Percentiles rank a stretch among this genome's conserved stretches.
These are phyloP conservation scores for Ailuropoda melanoleuca DNA, from an alignment of 2,113 vertebrate genomes.

Conservation along the genomic window DNA sequence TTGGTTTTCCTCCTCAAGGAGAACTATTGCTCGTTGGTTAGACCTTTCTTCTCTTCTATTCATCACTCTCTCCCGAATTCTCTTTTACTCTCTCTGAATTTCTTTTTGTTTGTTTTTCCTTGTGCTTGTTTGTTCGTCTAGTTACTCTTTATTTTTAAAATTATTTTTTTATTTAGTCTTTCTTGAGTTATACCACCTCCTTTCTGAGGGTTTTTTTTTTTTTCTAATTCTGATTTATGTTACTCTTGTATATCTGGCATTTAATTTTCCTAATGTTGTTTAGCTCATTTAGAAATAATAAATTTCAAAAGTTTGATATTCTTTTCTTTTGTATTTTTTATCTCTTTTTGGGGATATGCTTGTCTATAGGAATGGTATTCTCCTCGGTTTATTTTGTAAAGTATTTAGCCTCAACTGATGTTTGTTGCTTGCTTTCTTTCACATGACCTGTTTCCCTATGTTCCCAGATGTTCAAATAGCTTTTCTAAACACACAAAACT, in stretches of 20 bases:
- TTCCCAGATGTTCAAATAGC: not conserved
- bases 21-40: not conserved
- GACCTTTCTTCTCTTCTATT: not conserved
- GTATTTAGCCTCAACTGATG: not conserved
- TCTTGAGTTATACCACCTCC: not conserved
- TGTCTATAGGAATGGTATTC: not conserved
- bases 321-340: not conserved
- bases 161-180: not conserved
- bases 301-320: not conserved
- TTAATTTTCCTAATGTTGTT: not conserved
- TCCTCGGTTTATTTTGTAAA: not conserved
- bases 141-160: not conserved
- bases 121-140: not conserved
- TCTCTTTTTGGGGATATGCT: not conserved
- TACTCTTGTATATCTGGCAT: not conserved
- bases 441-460: not conserved
- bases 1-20: not conserved
- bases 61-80: not conserved
- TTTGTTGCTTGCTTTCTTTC: not conserved
- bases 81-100: not conserved
- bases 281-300: not conserved
- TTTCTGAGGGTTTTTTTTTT: not conserved
- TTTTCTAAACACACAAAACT: not conserved
- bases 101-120: not conserved
- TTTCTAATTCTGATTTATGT: not conserved